Percentiles rank a stretch among this genome's conserved stretches.
phyloP scores from a whole-genome alignment of 2,797 vertebrate species.

The Lepilemur septentrionalis region DNA sequence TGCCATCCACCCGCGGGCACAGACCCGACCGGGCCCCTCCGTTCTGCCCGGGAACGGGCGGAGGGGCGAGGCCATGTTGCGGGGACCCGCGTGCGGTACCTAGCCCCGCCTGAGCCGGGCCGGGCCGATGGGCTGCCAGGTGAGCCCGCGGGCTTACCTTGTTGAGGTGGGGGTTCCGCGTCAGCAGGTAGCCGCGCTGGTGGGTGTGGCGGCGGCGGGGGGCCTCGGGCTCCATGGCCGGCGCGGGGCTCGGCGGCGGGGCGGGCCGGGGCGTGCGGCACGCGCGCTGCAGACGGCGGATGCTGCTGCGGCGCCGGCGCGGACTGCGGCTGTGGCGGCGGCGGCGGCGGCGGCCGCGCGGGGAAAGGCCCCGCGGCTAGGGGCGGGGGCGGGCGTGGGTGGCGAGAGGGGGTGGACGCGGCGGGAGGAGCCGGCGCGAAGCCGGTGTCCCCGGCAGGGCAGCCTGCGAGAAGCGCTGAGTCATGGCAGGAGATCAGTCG shows the following conservation, averaged over 20 bases:
- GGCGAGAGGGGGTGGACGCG: slow-evolving; percentile 55
- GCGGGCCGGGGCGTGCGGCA: neutral
- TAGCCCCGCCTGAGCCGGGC: neutral
- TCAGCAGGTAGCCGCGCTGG: slow-evolving; percentile 93
- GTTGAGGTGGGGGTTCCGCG: slow-evolving; percentile 92
- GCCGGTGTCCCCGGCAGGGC: slow-evolving; percentile 10
- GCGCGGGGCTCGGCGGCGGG: neutral
- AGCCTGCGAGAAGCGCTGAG: slow-evolving; percentile 72
- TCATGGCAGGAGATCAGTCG: slow-evolving; percentile 45
- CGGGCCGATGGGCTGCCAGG: neutral
- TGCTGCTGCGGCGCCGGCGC: slow-evolving; percentile 78
- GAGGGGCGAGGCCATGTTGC: neutral
- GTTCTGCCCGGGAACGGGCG: fast-evolving
- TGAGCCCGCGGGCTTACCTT: slow-evolving; percentile 86
- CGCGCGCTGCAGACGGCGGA: slow-evolving; percentile 86
- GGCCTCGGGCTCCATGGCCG: slow-evolving; percentile 58
- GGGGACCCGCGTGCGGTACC: no score
- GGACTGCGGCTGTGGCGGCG: neutral
- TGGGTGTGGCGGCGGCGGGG: slow-evolving; percentile 83
- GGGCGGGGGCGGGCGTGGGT: slow-evolving; percentile 67
- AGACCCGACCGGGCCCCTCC: neutral
- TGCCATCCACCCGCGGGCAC: neutral
- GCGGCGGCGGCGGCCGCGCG: neutral
- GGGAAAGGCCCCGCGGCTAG: slow-evolving; percentile 47
- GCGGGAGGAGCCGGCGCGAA: slow-evolving; percentile 52